Base-by-base conservation (phyloP, 2,113 vertebrate genomes). In the Genyomyrus donnyi region DNA sequence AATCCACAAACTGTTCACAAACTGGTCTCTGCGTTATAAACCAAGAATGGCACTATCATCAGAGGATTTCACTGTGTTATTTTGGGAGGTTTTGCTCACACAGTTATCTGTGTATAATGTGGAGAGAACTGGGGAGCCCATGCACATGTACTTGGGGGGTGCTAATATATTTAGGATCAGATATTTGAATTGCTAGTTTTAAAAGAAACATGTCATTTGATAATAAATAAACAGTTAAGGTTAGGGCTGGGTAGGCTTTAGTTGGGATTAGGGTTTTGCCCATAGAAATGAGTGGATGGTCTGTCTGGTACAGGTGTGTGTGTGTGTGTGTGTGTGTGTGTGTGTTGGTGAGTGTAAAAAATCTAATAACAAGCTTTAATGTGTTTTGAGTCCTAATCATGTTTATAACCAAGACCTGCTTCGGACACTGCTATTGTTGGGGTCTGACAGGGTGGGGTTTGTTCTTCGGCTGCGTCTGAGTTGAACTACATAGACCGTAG, bases 401-500 rank as follows among this genome's bases (percentile, higher is more conserved):
- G 13, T 31, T 70, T 31, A 85, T n/a, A 48, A 48, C 80, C 39
- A 48, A n/a, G 42, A 48, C 48, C 48, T 50, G 50, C 45, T 85
- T 85, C 39, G 3, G 39, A 45, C 19, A 27, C 15, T 27, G 49
- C 85, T 52, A 50, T 87, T 87, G 85, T 80, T 80, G 46, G 48
- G 19, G 24, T 66, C 7, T 62, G 39, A 8, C 15, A 17, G 85
- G 84, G 85, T 88, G 52, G 39, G 84, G 84, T 50, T 50, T 87
- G 21, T 9, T 48, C 74, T 80, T 80, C 3, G 11, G n/a, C n/a
- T 88, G n/a, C 42, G 39, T 62, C 52, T 17, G 27, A 31, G 5
- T 19, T 46, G 11, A 84, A 91, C 90, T 90, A 91, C 91, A 91
- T 91, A 90, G 85, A 88, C 90, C 90, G 50, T 39, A 1, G 35